Conservation (phyloP, 2,797 vertebrate species). For the Florisuga fusca region DNA sequence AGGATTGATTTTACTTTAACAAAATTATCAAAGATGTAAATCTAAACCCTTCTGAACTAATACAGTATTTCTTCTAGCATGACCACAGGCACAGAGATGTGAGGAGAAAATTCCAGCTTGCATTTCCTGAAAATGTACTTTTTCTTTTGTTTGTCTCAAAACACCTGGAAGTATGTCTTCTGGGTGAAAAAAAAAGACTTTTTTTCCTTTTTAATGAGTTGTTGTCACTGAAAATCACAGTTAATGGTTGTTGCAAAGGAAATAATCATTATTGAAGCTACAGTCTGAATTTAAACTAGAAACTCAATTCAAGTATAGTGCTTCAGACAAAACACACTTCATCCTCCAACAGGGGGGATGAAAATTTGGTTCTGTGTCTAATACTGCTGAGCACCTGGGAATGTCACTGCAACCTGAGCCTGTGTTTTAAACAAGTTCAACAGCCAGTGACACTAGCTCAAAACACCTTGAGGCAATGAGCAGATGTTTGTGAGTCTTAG, state of each 20-base stretch:
- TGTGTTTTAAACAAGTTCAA: background rate
- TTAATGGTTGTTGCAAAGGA: background rate
- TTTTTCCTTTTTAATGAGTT: background rate
- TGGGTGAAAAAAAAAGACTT: background rate
- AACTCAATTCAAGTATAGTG: background rate
- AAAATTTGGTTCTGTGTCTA: conserved; percentile 3
- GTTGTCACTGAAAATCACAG: conserved; percentile 15
- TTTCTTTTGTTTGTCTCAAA: background rate
- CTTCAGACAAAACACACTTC: background rate
- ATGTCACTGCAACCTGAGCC: background rate
- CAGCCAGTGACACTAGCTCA: background rate
- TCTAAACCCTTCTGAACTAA: background rate
- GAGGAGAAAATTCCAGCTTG: background rate
- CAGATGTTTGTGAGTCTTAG: background rate
- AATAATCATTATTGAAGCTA: conserved; percentile 2
- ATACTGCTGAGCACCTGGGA: background rate
- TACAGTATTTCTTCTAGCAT: background rate
- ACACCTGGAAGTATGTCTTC: background rate
- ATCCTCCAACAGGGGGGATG: background rate
- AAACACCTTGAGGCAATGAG: background rate
- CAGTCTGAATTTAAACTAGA: conserved; percentile 11
- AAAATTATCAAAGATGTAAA: background rate
- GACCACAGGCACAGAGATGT: background rate
- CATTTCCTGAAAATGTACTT: background rate
- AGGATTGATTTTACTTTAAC: background rate